Evolutionary conservation across 1,140 invertebrate genomes (phyloP).

Genomic region (Eupristina koningsbergeri): DNA sequence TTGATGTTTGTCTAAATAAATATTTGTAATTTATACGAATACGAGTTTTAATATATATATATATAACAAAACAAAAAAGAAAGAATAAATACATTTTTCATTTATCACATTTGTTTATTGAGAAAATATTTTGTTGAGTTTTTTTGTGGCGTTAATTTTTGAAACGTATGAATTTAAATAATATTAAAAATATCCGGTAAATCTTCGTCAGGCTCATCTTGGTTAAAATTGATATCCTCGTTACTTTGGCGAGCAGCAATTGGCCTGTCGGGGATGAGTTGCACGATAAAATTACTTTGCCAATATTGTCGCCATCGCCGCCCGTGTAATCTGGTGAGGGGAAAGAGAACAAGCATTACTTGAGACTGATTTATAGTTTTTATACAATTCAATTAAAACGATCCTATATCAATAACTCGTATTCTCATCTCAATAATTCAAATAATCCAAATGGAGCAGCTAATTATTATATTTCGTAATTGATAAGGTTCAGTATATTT

Average conservation of each 20-base stretch:
- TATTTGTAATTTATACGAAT: neutral
- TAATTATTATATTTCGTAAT: too few species aligned
- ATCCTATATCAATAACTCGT: too few species aligned
- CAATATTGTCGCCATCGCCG: constrained; percentile 68
- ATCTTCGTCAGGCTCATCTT: constrained; percentile 48
- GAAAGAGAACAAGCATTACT: constrained; percentile 6
- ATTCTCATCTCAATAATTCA: too few species aligned
- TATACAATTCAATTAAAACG: too few species aligned
- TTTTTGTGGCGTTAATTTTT: too few species aligned
- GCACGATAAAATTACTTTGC: constrained; percentile 68
- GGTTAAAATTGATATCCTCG: constrained; percentile 20
- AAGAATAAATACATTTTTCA: constrained; percentile 9
- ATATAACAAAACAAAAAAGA: neutral
- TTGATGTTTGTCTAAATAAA: neutral
- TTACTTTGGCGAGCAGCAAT: neutral
- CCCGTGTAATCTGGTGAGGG: constrained; percentile 63
- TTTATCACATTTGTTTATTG: neutral
- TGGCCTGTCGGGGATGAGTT: constrained; percentile 60
- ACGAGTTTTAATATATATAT: neutral
- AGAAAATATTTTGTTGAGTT: neutral
- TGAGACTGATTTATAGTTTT: neutral
- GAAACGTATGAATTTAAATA: neutral
- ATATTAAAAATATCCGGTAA: constrained; percentile 42
- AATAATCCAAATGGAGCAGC: neutral
- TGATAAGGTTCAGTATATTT: neutral